Conservation (phyloP, 1,140 invertebrate species). For the Lithobius niger region DNA sequence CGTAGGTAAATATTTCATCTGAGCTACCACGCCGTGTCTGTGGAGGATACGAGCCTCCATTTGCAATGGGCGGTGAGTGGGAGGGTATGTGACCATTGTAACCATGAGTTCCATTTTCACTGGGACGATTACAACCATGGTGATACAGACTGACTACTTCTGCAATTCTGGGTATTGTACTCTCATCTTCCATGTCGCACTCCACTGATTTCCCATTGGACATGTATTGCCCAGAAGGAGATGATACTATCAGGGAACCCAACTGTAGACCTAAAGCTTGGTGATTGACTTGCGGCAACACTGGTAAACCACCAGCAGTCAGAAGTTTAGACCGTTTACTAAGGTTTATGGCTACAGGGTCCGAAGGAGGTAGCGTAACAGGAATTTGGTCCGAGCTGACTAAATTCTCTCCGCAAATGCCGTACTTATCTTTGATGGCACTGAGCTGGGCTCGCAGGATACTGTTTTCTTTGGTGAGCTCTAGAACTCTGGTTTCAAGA, state of each 20-base stretch:
- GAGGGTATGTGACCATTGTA: neutral
- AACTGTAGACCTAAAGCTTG: conserved; percentile 14
- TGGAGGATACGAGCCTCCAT: neutral
- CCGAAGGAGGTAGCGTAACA: conserved; percentile 30
- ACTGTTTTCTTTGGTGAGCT: conserved; percentile 88
- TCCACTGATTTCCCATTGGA: too few species aligned
- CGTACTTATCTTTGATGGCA: conserved; percentile 85
- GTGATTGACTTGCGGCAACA: conserved; percentile 3
- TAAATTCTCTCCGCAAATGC: conserved; percentile 69
- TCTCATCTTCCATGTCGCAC: too few species aligned
- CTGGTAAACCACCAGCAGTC: neutral
- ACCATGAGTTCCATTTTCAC: too few species aligned
- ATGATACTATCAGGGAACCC: conserved; percentile 2
- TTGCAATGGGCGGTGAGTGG: neutral
- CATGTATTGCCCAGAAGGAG: too few species aligned
- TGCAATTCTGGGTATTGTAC: too few species aligned
- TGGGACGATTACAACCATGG: neutral
- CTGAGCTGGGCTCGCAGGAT: conserved; percentile 80
- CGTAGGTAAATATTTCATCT: neutral
- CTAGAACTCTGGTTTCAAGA: conserved; percentile 80
- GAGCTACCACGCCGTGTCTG: neutral
- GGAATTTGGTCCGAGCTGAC: conserved; percentile 76
- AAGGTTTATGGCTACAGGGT: conserved; percentile 13
- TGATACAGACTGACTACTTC: neutral
- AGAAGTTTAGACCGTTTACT: conserved; percentile 10